Conservation (phyloP, 2,797 vertebrate genomes). For the Pipistrellus pipistrellus region DNA sequence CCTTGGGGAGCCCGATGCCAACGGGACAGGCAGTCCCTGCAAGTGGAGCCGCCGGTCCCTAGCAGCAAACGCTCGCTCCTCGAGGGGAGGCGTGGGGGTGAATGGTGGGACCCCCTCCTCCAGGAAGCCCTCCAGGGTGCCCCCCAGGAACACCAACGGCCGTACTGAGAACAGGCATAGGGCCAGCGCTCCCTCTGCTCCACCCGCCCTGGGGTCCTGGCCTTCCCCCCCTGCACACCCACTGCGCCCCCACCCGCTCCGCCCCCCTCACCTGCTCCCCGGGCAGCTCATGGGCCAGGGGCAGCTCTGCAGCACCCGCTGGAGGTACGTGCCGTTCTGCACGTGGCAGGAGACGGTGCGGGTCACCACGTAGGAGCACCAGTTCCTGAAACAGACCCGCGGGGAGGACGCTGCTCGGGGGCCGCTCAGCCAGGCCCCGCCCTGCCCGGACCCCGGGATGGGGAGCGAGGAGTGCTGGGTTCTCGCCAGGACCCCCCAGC, state of each 20-base stretch:
- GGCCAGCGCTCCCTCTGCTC: not conserved
- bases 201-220: not conserved
- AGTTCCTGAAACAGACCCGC: constrained; percentile 91
- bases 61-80: too few species aligned
- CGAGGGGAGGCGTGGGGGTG: not conserved
- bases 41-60: not conserved
- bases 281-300: constrained; percentile 96
- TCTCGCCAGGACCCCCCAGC: not conserved
- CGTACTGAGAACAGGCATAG: not conserved
- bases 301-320: constrained; percentile 96
- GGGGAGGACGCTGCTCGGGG: not conserved
- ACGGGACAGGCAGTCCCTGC: not conserved
- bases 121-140: constrained; percentile 10
- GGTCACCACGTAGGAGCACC: constrained; percentile 95
- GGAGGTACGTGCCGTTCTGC: constrained; percentile 96
- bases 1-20: too few species aligned
- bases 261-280: constrained; percentile 93
- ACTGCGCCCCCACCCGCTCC: too few species aligned
- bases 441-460: accelerated
- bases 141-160: not conserved
- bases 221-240: not conserved
- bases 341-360: constrained; percentile 95
- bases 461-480: accelerated
- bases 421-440: not conserved
- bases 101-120: not conserved